Evolutionary conservation across 2,797 vertebrate genomes (phyloP), one percentile per base, ranked within the genome.

Genomic region (Smutsia temminckii): DNA sequence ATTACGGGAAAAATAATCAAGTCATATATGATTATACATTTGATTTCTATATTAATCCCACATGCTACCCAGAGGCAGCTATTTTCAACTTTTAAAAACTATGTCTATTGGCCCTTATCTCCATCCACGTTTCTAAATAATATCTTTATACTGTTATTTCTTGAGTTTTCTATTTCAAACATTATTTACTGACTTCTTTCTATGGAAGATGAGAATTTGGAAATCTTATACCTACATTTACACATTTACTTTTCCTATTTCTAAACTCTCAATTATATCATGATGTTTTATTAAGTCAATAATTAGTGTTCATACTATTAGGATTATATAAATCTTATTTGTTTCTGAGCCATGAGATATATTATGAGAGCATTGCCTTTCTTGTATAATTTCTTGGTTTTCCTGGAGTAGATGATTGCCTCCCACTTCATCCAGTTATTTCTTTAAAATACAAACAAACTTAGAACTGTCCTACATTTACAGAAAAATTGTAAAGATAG

Each of bases 161-260:
- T 90, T 53, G n/a, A 92, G 40, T 86, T 81, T 96, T 87, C 42
- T 63, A 57, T 51, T 74, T 57, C 55, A 85, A 27, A 71, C 34
- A 69, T 57, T 74, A 49, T 72, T 85, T 53, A 89, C 34, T 49
- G 27, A 87, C 40, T 59, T 90, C 29, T n/a, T 87, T 53, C 84
- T 66, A 78, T 32, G n/a, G 46, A 79, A 89, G 51, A 72, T 40
- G 10, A 94, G 42, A 55, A 55, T 68, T 66, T 86, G 42, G 23
- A 84, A 69, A 42, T 77, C 32, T 71, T 80, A 75, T 27, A 25
- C 8, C 40, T 64, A 46, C 17, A 90, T 1, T 27, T 6, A 64
- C 11, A 64, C 46, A 49, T 64, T 75, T 81, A 64, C 5, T 64
- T 87, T 29, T 59, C 2, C 46, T 94, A 17, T 77, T 85, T 88